Evolutionary conservation across 2,797 vertebrate species (phyloP), one percentile per base, ranked within the genome.

Genomic region (Ambastaia sidthimunki): DNA sequence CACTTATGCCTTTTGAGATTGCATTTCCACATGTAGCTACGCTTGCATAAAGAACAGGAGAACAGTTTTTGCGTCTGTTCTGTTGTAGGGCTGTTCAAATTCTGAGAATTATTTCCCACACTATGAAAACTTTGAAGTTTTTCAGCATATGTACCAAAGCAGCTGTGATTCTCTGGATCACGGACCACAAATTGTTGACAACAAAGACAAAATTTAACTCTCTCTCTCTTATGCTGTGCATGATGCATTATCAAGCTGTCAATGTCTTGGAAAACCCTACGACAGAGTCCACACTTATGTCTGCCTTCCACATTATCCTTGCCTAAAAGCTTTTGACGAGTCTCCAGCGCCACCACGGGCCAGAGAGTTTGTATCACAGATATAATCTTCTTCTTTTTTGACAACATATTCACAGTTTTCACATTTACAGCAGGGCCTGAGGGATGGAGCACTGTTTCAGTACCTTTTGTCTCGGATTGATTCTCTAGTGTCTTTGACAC

Each of bases 321-420:
- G 21, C 75, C 48, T 78, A 87, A 74, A 18, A 94, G 91, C 85
- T 91, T 93, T 72, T 94, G 93, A 34, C 92, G 93, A 0, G 94
- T 94, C 85, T 93, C 93, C 23, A 95, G 93, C 65, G 91, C 87
- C 21, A 95, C 93, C 60, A 95, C 92, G n/a, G 94, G 94, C 9
- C 91, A 94, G 23, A 94, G 90, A 62, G 88, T 90, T 85, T 91
- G 93, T 1, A 90, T 93, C 21, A 94, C 85, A 25, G 90, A 92
- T 18, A 93, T 90, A 65, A 93, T 87, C 60, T 78, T 90, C 7
- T 41, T 28, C 21, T 74, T 84, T n/a, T 74, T 82, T 19, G 73
- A 23, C 4, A 69, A 65, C 70, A 89, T 90, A 73, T 75, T 93
- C 85, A 87, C 90, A 23, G 80, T 88, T 59, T 72, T 71, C 18